Conservation (phyloP, 2,797 vertebrate genomes). For the Anniella stebbinsi region DNA sequence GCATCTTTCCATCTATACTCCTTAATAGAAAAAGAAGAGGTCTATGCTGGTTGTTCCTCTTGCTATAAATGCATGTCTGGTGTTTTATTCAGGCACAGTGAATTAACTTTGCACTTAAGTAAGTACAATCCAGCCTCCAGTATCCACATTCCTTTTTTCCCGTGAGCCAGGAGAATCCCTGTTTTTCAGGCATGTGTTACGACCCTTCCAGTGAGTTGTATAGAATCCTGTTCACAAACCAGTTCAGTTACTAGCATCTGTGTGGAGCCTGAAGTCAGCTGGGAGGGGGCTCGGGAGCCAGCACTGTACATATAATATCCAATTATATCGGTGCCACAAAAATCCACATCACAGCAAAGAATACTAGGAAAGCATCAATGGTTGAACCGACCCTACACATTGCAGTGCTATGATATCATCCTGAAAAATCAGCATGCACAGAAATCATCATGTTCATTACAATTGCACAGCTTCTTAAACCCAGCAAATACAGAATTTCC, state of each 20-base stretch:
- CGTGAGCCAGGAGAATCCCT: neutral
- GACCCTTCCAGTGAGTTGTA: neutral
- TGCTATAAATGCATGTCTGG: neutral
- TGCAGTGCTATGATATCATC: neutral
- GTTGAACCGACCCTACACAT: neutral
- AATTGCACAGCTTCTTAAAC: neutral
- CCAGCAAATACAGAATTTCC: neutral
- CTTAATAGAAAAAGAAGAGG: neutral
- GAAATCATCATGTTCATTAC: neutral
- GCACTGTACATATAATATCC: no score
- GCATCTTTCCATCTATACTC: neutral
- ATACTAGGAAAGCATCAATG: neutral
- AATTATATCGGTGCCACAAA: neutral
- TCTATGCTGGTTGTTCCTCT: neutral
- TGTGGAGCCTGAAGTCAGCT: neutral
- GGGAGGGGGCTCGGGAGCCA: no score
- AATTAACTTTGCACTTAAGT: no score
- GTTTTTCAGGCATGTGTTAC: neutral
- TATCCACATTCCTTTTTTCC: neutral
- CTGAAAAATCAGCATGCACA: neutral
- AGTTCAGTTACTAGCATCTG: neutral
- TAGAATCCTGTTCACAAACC: neutral
- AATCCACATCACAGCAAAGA: neutral
- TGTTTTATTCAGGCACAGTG: no score
- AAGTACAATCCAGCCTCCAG: no score